Evolutionary conservation across 2,888 invertebrate species (phyloP).

Genomic region (Copidosoma aretas): DNA sequence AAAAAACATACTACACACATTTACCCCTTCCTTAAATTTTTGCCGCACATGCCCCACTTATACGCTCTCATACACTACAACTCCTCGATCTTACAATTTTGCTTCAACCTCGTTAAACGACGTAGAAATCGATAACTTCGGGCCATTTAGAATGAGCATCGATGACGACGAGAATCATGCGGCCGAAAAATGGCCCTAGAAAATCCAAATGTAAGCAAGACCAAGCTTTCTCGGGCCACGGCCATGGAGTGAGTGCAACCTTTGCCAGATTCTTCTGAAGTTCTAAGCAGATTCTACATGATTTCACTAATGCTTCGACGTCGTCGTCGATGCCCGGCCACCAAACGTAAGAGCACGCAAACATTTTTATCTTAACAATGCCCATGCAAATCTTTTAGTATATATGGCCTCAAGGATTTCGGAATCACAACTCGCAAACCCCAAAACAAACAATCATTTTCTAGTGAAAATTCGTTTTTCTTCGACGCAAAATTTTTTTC

Average conservation of each 20-base stretch:
- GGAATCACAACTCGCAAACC: slow-evolving; percentile 30
- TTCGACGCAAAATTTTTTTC: too few species aligned
- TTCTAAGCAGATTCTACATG: slow-evolving; percentile 23
- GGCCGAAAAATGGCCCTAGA: slow-evolving; percentile 17
- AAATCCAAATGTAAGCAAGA: slow-evolving; percentile 36
- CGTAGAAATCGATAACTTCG: slow-evolving; percentile 11
- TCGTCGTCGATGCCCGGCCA: slow-evolving; percentile 16
- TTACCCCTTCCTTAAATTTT: too few species aligned
- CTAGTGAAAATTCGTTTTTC: too few species aligned
- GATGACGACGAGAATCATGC: slow-evolving; percentile 23
- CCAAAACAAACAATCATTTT: slow-evolving; percentile 32
- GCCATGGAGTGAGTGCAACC: slow-evolving; percentile 26
- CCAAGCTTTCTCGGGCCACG: slow-evolving; percentile 32
- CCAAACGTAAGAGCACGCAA: slow-evolving; percentile 32
- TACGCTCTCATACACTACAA: too few species aligned
- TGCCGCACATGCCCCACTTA: too few species aligned
- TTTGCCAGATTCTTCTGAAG: slow-evolving; percentile 17
- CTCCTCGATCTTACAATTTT: too few species aligned
- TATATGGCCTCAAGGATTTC: background rate
- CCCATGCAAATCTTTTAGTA: slow-evolving; percentile 20
- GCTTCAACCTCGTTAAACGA: too few species aligned
- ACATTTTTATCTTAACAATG: slow-evolving; percentile 31
- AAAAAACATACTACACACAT: too few species aligned
- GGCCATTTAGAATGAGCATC: slow-evolving; percentile 1
- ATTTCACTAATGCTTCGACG: slow-evolving; percentile 17